Evolutionary conservation across 2,888 invertebrate species (phyloP).

Genomic region (Ernsta delagoae): DNA sequence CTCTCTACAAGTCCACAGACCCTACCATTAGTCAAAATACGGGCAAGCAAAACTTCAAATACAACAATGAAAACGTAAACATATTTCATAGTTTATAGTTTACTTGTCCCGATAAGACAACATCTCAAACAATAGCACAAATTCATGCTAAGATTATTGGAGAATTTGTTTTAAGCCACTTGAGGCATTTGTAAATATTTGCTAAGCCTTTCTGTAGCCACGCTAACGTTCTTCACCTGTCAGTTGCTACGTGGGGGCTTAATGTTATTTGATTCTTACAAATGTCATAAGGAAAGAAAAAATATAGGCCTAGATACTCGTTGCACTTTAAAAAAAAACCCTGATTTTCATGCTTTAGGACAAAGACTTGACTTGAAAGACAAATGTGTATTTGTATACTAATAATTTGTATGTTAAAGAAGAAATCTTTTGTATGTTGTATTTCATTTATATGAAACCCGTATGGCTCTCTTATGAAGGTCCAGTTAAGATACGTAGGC

Average conservation of each 20-base stretch:
- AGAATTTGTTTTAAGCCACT: constrained; percentile 84
- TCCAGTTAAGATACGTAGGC: no score
- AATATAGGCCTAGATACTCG: background rate
- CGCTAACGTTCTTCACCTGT: constrained; percentile 65
- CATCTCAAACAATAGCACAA: constrained; percentile 71
- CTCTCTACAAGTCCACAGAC: no score
- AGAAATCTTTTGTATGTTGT: no score
- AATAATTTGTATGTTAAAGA: no score
- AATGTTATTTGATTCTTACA: constrained; percentile 58
- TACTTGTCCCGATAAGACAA: background rate
- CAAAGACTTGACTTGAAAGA: no score
- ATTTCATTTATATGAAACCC: no score
- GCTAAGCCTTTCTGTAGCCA: constrained; percentile 72
- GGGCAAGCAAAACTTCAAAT: no score
- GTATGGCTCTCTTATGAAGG: no score
- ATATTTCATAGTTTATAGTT: background rate
- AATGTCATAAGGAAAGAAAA: constrained; percentile 10
- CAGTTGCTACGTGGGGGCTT: constrained; percentile 58
- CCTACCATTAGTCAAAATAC: no score
- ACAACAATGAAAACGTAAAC: no score
- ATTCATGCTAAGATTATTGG: constrained; percentile 76
- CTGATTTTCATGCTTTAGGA: no score
- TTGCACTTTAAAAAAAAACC: background rate
- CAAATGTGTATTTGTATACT: no score
- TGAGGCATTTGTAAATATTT: constrained; percentile 81